Base-by-base conservation (phyloP, 30 jellyfish, hydroid and myxozoan species). In the Pelagia noctiluca region DNA sequence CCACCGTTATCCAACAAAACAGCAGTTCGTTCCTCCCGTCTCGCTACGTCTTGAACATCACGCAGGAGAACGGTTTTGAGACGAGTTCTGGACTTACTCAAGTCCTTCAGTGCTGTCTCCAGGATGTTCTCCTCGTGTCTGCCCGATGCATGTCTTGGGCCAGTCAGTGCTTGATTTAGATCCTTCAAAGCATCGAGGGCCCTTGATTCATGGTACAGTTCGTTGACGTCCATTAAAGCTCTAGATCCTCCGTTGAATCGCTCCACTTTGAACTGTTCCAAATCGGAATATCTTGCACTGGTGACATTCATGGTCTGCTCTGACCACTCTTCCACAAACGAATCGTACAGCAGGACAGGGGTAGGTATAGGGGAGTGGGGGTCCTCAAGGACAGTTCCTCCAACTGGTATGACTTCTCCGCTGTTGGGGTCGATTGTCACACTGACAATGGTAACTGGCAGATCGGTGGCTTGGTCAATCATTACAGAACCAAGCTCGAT, bases 41-140 rank as follows among this genome's bases (percentile, higher is more conserved):
- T 75, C 5, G 85, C 80, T 10, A 87, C 36, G 72, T 87, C 96
- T 34, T 71, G 96, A 36, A 71, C 86, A 42, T 93, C 98, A 4
- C 96, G 84, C 1, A 93, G 32, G 24, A 81, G 85, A 69, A 75
- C 18, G 4, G 96, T 87, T 42, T 94, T 87, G 63, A 82, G 70
- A n/a, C 97, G 72, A 24, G 90, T 42, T 24, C 97, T 79, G 36
- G 98, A 80, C 66, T 87, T 86, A 64, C 62, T 19, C 38, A 93
- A 52, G 67, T 87, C 98, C 60, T 93, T 93, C 26, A 80, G 18
- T 32, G 95, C 38, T 0, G 87, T 87, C 33, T 93, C 98, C 19
- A 86, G 87, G 26, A 80, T 76, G 85, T 88, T 93, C 62, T 93
- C 96, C 70, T 93, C 98, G 82, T 93, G 98, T 48, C 98, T 85